Conservation (phyloP, 2,113 vertebrate species). For the Meleagris gallopavo region DNA sequence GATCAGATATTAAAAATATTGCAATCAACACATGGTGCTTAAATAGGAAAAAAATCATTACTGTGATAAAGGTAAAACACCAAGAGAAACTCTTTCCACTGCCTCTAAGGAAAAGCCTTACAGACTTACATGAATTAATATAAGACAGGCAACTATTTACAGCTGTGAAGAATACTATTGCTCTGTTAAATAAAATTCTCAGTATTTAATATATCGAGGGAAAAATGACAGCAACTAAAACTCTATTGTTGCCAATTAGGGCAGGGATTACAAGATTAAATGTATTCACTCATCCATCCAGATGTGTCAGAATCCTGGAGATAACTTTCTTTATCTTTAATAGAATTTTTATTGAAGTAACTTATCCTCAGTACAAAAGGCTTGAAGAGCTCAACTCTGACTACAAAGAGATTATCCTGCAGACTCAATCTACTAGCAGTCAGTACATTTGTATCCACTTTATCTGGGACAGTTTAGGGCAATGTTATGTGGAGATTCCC, state of each 20-base stretch:
- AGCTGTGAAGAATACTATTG: background rate
- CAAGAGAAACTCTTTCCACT: background rate
- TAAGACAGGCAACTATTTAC: background rate
- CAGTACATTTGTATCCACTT: background rate
- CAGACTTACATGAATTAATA: background rate
- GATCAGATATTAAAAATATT: background rate
- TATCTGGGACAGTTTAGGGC: background rate
- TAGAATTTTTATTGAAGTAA: constrained; percentile 47
- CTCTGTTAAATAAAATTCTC: constrained; percentile 28
- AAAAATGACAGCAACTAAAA: background rate
- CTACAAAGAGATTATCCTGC: background rate
- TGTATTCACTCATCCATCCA: background rate
- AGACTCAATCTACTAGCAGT: background rate
- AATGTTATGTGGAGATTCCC: background rate
- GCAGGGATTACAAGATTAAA: background rate
- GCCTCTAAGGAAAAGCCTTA: background rate
- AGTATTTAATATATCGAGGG: background rate
- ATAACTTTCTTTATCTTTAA: constrained; percentile 47
- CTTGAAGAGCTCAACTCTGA: background rate
- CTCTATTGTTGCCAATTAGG: background rate
- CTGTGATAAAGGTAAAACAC: background rate
- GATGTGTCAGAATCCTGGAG: constrained; percentile 16
- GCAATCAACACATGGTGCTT: background rate
- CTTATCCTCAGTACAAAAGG: constrained; percentile 38
- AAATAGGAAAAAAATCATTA: background rate